Evolutionary conservation across 2,113 vertebrate species (phyloP).

Genomic region (Pipa parva): DNA sequence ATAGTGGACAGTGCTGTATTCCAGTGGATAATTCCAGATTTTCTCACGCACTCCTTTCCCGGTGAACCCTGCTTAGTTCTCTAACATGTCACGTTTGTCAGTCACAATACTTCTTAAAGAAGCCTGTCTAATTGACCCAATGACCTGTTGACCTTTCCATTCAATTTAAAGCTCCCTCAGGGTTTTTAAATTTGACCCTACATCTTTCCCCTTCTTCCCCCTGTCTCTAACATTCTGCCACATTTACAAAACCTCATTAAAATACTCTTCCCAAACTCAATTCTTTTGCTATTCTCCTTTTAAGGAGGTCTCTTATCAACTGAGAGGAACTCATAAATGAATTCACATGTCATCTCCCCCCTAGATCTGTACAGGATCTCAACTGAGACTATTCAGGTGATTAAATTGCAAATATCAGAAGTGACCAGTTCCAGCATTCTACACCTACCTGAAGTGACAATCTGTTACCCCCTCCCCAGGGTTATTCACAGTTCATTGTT

Average conservation of each 20-base stretch:
- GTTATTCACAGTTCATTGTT: conserved; percentile 1
- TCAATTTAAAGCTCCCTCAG: fast-evolving
- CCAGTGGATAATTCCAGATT: not conserved
- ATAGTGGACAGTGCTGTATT: no score
- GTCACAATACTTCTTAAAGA: not conserved
- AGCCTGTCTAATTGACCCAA: not conserved
- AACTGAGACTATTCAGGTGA: not conserved
- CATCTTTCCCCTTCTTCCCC: no score
- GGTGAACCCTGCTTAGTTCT: not conserved
- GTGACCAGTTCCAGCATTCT: not conserved
- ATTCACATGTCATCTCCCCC: not conserved
- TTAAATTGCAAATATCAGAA: not conserved
- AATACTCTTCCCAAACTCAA: not conserved
- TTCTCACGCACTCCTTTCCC: not conserved
- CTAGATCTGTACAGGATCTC: not conserved
- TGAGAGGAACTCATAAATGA: not conserved
- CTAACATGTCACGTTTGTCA: not conserved
- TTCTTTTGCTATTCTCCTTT: not conserved
- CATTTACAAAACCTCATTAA: not conserved
- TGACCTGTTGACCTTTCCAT: fast-evolving
- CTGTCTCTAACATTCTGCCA: not conserved
- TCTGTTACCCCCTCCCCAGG: not conserved
- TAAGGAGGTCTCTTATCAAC: not conserved
- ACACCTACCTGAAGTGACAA: not conserved
- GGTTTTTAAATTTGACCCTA: no score